Evolutionary conservation across 2,888 invertebrate species (phyloP).

Genomic region (Pterobdella sp.): DNA sequence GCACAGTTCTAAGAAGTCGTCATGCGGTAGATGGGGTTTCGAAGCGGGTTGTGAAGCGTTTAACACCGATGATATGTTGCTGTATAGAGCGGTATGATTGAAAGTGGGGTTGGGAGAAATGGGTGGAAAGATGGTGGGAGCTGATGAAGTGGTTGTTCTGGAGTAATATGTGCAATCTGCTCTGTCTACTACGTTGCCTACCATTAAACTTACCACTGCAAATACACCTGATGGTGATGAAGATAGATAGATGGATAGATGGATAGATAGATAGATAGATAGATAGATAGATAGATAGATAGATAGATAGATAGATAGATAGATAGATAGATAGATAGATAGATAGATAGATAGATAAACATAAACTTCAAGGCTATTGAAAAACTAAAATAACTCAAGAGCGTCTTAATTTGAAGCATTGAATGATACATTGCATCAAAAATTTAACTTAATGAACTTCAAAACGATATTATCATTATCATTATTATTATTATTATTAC

Average conservation of each 20-base stretch:
- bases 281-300: no score
- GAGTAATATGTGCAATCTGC: constrained; percentile 8
- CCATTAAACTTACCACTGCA: constrained; percentile 82
- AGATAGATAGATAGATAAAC: no score
- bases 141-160: background rate
- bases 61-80: background rate
- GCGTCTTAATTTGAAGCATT: no score
- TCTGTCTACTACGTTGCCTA: constrained; percentile 65
- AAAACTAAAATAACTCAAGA: no score
- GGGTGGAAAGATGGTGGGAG: background rate
- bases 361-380: no score
- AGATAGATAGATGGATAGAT: background rate
- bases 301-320: no score
- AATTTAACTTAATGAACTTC: no score
- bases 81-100: background rate
- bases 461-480: no score
- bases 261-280: no score
- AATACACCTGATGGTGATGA: constrained; percentile 52
- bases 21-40: background rate
- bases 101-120: background rate
- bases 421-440: no score
- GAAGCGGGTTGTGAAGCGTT: background rate
- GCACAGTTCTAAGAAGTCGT: constrained; percentile 7
- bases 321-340: no score
- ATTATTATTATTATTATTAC: no score